Evolutionary conservation across 2,888 invertebrate genomes (phyloP).

Genomic region (Amphipyra tragopoginis): DNA sequence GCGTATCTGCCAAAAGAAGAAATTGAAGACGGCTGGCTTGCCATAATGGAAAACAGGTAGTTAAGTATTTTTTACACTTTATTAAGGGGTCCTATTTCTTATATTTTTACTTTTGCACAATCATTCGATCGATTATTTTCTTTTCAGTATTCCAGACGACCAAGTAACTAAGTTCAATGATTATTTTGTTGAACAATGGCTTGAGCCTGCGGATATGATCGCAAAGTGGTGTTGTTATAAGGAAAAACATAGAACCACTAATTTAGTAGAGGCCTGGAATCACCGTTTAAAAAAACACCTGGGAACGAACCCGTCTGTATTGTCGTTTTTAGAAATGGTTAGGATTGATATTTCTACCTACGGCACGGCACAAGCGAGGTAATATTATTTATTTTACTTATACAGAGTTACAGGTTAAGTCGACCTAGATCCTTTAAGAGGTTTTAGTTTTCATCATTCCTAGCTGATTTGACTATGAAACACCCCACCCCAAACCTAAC

Average conservation of each 20-base stretch:
- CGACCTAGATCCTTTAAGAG: too few relatives aligned
- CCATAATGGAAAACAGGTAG: constrained; percentile 34
- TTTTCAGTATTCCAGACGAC: constrained; percentile 31
- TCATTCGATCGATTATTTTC: constrained; percentile 23
- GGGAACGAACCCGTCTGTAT: constrained; percentile 20
- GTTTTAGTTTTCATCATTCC: too few relatives aligned
- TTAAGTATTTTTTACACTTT: constrained; percentile 27
- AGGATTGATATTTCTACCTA: constrained; percentile 30
- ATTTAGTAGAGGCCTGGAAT: constrained; percentile 38
- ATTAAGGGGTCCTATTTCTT: constrained; percentile 19
- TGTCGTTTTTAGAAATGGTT: constrained; percentile 31
- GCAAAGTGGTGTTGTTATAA: constrained; percentile 35
- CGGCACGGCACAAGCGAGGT: constrained; percentile 24
- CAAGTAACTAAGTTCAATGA: constrained; percentile 25
- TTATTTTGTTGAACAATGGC: constrained; percentile 37
- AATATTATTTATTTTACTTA: constrained; percentile 18
- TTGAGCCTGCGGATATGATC: constrained; percentile 30
- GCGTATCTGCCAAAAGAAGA: constrained; percentile 34
- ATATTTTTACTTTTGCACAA: constrained; percentile 30
- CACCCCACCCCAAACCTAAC: too few relatives aligned
- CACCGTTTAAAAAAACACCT: constrained; percentile 16
- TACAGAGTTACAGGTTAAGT: too few relatives aligned
- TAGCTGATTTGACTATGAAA: too few relatives aligned
- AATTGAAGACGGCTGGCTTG: constrained; percentile 33
- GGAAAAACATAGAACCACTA: constrained; percentile 31